These are phyloP conservation scores for Troglohyphantes excavatus DNA, from an alignment of 2,888 invertebrate species.

Conservation along the genomic window DNA sequence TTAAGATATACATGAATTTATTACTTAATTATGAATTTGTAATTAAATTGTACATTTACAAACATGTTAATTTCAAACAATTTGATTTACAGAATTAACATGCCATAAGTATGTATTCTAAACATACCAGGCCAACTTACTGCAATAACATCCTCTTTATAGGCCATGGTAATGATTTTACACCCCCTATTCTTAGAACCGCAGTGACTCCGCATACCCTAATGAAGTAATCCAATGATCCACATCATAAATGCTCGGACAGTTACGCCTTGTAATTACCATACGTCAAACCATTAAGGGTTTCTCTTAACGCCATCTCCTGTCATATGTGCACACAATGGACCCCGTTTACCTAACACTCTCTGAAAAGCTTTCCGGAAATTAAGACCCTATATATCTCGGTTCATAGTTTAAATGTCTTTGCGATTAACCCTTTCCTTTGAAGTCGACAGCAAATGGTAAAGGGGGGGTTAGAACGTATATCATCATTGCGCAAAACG, in stretches of 20 bases:
- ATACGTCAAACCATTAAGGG: constrained; percentile 17
- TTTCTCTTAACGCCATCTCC: not conserved
- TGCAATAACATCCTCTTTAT: not conserved
- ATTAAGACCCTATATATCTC: constrained; percentile 9
- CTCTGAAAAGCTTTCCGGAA: constrained; percentile 23
- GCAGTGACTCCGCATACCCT: not conserved
- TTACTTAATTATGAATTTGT: no score
- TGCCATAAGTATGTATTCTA: no score
- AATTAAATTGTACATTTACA: no score
- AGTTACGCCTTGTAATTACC: constrained; percentile 39
- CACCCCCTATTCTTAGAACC: not conserved
- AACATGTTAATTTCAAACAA: no score
- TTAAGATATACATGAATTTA: no score
- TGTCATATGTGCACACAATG: constrained; percentile 24
- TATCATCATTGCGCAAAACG: not conserved
- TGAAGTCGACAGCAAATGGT: not conserved
- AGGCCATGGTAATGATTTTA: not conserved
- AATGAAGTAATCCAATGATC: constrained; percentile 39
- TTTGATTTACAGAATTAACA: no score
- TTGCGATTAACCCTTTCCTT: not conserved
- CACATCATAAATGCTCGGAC: constrained; percentile 4
- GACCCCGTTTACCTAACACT: constrained; percentile 15
- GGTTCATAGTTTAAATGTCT: constrained; percentile 19
- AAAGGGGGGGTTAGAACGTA: not conserved
- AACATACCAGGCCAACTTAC: no score